Conservation (phyloP, 2,797 vertebrate species). For the Takifugu ocellatus region DNA sequence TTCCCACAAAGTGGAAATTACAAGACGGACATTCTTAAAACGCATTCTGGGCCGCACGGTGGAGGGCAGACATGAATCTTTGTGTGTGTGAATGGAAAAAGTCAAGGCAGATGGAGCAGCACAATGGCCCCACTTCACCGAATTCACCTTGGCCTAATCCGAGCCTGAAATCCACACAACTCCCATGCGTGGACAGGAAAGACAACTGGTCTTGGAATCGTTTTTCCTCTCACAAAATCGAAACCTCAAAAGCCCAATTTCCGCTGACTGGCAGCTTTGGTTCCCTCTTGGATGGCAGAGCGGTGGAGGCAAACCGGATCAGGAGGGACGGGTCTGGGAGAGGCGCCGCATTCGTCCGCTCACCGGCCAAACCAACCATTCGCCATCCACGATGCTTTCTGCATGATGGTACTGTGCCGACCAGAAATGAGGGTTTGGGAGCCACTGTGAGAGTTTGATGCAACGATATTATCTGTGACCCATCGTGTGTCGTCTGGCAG, state of each 20-base stretch:
- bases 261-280: conserved; percentile 69
- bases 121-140: conserved; percentile 38
- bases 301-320: conserved; percentile 39
- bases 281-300: conserved; percentile 51
- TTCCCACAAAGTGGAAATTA: conserved; percentile 49
- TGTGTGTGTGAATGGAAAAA: conserved; percentile 27
- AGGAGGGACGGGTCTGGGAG: conserved; percentile 54
- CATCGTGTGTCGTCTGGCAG: conserved; percentile 39
- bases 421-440: conserved; percentile 50
- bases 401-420: conserved; percentile 51
- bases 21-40: conserved; percentile 24
- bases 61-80: conserved; percentile 8
- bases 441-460: conserved; percentile 48
- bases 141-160: conserved; percentile 43
- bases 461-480: conserved; percentile 53
- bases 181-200: conserved; percentile 37
- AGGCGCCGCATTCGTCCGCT: conserved; percentile 46
- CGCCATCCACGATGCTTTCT: conserved; percentile 35
- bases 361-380: conserved; percentile 46
- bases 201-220: conserved; percentile 48
- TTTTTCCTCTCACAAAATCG: conserved; percentile 61
- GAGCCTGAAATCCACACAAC: conserved; percentile 32
- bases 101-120: conserved; percentile 28
- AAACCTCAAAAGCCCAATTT: conserved; percentile 67
- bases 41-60: conserved; percentile 14